Percentiles rank a stretch among this genome's conserved stretches.
Evolutionary conservation across 2,113 vertebrate genomes (phyloP).

Genomic region (Lucifuga dentata): DNA sequence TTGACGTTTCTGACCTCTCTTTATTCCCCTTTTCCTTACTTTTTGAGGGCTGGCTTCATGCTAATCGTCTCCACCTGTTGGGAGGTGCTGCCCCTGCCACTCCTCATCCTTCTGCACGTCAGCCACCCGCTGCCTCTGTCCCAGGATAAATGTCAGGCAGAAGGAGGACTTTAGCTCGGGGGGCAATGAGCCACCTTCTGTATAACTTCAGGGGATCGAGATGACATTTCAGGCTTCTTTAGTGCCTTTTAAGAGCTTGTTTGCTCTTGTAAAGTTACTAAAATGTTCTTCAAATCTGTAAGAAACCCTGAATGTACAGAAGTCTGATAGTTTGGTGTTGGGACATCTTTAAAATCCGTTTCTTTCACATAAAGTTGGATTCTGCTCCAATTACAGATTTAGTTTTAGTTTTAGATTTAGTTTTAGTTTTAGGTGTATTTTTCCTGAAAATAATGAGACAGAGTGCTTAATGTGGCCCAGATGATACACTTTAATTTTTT

Average conservation of each 20-base stretch:
- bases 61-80: constrained; percentile 71
- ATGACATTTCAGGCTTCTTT: not conserved
- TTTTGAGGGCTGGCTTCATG: constrained; percentile 49
- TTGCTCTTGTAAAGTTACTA: not conserved
- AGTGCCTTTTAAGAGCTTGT: not conserved
- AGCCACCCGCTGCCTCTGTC: constrained; percentile 65
- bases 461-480: constrained; percentile 56
- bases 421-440: not conserved
- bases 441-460: constrained; percentile 55
- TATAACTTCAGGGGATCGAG: constrained; percentile 25
- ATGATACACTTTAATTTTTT: constrained; percentile 59
- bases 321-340: constrained; percentile 38
- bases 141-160: constrained; percentile 30
- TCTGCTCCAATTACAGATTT: constrained; percentile 39
- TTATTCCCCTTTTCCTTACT: constrained; percentile 38
- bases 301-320: too few relatives aligned
- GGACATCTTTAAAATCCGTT: constrained; percentile 57
- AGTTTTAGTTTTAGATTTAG: not conserved
- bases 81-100: constrained; percentile 69
- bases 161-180: constrained; percentile 38
- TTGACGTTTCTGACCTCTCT: constrained; percentile 57
- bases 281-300: not conserved
- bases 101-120: constrained; percentile 58
- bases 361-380: constrained; percentile 32
- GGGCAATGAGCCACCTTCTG: constrained; percentile 32